Percentiles rank a stretch among this genome's conserved stretches.
These are phyloP conservation scores for Trochalopteron elliotii DNA, from an alignment of 2,113 vertebrate genomes.

Conservation along the genomic window DNA sequence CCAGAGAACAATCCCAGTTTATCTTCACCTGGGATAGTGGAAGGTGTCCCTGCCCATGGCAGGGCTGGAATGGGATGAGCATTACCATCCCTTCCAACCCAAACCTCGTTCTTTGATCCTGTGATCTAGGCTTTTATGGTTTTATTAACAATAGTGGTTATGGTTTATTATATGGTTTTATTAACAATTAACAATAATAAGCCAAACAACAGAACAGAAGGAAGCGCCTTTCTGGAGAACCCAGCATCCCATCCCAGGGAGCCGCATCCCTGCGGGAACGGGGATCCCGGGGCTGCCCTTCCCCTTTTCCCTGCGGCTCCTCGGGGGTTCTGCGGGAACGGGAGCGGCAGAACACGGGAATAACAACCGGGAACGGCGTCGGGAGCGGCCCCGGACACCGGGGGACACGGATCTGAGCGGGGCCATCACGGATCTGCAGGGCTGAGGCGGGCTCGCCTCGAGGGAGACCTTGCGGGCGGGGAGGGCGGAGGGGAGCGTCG, in stretches of 20 bases:
- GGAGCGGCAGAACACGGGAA: neutral
- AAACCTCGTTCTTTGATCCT: no score
- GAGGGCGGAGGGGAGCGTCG: neutral
- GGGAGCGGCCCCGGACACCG: neutral
- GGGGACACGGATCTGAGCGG: neutral
- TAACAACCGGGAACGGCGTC: neutral
- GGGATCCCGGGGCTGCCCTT: neutral
- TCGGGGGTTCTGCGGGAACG: neutral
- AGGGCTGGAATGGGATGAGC: neutral
- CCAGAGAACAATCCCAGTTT: neutral
- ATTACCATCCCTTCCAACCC: neutral
- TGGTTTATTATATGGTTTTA: neutral
- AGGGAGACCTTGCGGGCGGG: neutral
- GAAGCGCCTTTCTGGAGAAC: accelerated
- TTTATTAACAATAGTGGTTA: neutral
- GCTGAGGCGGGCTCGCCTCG: neutral
- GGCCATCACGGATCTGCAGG: neutral
- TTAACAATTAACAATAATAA: neutral
- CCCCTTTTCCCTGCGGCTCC: neutral
- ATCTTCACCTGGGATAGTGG: neutral
- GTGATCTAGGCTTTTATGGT: accelerated
- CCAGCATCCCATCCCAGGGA: neutral
- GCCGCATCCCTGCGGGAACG: accelerated
- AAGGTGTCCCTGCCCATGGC: no score
- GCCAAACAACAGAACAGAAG: neutral